These are phyloP conservation scores for Bursaphelenchus mucronatus DNA, from an alignment of 1,140 invertebrate genomes.

Conservation along the genomic window DNA sequence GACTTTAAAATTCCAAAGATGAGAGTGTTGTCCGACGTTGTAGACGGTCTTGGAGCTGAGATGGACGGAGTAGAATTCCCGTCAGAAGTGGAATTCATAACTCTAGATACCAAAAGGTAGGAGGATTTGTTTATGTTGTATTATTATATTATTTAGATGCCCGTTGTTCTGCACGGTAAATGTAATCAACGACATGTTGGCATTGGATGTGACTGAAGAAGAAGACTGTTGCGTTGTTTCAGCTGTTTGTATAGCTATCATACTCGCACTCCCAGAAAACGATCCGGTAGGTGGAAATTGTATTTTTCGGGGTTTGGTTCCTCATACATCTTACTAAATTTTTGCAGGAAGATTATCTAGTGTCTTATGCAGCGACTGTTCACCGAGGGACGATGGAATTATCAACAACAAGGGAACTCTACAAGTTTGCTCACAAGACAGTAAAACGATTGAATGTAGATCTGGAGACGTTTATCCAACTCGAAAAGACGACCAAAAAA, in stretches of 20 bases:
- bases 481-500: too few species aligned
- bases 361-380: conserved; percentile 9
- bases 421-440: conserved; percentile 2
- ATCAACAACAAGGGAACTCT: conserved; percentile 8
- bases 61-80: conserved; percentile 16
- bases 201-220: conserved; percentile 15
- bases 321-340: too few species aligned
- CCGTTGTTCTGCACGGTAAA: conserved; percentile 17
- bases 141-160: conserved; percentile 2
- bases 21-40: background rate
- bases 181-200: conserved; percentile 8
- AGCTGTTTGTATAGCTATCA: conserved; percentile 1
- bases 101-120: conserved; percentile 5
- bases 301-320: conserved; percentile 6
- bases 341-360: conserved; percentile 1
- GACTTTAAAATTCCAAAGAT: conserved; percentile 12
- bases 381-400: conserved; percentile 15
- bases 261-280: background rate
- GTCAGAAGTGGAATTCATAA: conserved; percentile 6
- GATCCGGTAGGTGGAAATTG: background rate
- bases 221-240: conserved; percentile 10
- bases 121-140: background rate
- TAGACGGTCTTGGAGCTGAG: conserved; percentile 1
- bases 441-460: background rate
- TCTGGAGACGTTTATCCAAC: too few species aligned